Evolutionary conservation across 2,113 vertebrate species (phyloP), one percentile per base, ranked within the genome.

Genomic region (Syngnathus typhle): DNA sequence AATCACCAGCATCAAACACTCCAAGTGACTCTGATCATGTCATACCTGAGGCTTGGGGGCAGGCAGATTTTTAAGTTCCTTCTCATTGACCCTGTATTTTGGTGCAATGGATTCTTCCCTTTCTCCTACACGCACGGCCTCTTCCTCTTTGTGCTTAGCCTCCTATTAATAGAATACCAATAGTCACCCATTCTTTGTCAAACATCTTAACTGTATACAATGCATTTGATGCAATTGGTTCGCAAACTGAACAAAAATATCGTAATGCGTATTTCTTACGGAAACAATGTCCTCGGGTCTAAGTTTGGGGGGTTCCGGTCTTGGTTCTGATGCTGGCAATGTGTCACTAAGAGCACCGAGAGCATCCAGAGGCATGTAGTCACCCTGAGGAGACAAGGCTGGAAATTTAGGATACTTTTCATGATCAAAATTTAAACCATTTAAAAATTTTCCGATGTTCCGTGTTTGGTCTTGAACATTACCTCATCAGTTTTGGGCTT

Each of bases 61-160:
- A 46, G 89, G 87, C 15, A 71, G 60, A 9, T 88, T 81, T 46
- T 67, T 66, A 0, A 78, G 75, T 21, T 88, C 65, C 1, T 86
- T 80, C 60, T 72, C 36, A 7, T 81, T 69, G 18, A 86, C 86
- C 70, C 89, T 88, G 81, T 91, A 91, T 0, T 15, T 60, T 55
- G 89, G 88, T 41, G 80, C 84, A 49, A 91, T 64, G 0, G 87
- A 60, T 67, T 88, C 82, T 0, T 91, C 89, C 32, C 76, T 77
- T 74, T 89, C 91, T n/a, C 91, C 91, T 0, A 90, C 84, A n/a
- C 2, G 70, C 23, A 89, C 88, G 5, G 83, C 89, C 62, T 90
- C 81, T 74, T 89, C 73, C n/a, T 77, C 56, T 27, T 69, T 81
- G 18, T 56, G 1, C 58, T 84, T 80, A 9, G 19, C 71, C 77